These are phyloP conservation scores for Stegana nigrithorax DNA, from an alignment of 2,888 invertebrate genomes.

Conservation along the genomic window DNA sequence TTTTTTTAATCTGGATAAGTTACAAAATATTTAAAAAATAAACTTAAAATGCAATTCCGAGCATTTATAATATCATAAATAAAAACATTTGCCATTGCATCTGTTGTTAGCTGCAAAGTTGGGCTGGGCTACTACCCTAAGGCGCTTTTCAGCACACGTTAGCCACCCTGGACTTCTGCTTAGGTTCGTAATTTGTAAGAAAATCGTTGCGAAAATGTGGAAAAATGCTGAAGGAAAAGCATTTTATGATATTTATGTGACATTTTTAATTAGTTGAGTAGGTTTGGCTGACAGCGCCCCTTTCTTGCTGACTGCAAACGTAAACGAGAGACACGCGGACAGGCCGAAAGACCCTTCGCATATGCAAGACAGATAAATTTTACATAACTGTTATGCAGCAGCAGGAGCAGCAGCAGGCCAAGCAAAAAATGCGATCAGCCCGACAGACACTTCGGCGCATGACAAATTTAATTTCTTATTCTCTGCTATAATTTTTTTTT, in stretches of 20 bases:
- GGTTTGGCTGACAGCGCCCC: slow-evolving; percentile 26
- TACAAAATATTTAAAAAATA: too few relatives aligned
- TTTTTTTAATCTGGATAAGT: too few relatives aligned
- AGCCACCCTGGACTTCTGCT: too few relatives aligned
- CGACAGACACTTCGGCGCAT: slow-evolving; percentile 36
- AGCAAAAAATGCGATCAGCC: not conserved
- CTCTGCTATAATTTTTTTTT: slow-evolving; percentile 38
- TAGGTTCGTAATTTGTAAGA: slow-evolving; percentile 51
- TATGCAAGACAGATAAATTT: too few relatives aligned
- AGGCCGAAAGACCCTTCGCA: too few relatives aligned
- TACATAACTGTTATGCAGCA: not conserved
- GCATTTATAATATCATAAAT: too few relatives aligned
- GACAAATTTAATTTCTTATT: slow-evolving; percentile 61
- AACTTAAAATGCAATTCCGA: too few relatives aligned
- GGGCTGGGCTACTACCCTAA: too few relatives aligned
- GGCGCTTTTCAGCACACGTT: too few relatives aligned
- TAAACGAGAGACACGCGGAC: slow-evolving; percentile 7
- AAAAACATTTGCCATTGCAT: too few relatives aligned
- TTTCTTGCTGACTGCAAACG: not conserved
- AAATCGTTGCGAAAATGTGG: slow-evolving; percentile 27
- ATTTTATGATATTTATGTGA: slow-evolving; percentile 55
- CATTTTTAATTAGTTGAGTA: slow-evolving; percentile 53
- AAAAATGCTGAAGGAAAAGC: slow-evolving; percentile 33
- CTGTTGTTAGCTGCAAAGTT: too few relatives aligned
- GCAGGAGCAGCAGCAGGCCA: not conserved